Evolutionary conservation across 2,113 vertebrate species (phyloP).

Genomic region (Crotalus tigris): DNA sequence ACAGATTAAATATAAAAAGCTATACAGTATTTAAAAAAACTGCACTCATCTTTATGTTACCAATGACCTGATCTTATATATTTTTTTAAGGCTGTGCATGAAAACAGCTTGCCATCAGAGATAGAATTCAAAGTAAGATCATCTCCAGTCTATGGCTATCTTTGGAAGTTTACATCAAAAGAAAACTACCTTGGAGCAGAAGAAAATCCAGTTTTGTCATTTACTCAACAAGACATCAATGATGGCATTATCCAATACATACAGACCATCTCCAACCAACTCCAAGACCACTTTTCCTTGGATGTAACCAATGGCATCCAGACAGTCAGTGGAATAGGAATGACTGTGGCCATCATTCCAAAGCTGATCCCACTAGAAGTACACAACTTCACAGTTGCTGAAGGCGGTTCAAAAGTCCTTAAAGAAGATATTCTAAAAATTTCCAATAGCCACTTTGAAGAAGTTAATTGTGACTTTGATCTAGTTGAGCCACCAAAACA

Average conservation of each 20-base stretch:
- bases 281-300: conserved; percentile 74
- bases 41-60: background rate
- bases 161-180: conserved; percentile 70
- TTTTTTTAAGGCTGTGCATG: conserved; percentile 78
- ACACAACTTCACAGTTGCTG: conserved; percentile 80
- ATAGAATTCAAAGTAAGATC: conserved; percentile 75
- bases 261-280: conserved; percentile 69
- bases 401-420: conserved; percentile 79
- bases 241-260: conserved; percentile 81
- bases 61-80: conserved; percentile 36
- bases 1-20: conserved; percentile 6
- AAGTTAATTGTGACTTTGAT: conserved; percentile 80
- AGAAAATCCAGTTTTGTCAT: conserved; percentile 70
- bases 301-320: conserved; percentile 78
- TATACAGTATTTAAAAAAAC: background rate
- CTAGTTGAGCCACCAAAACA: conserved; percentile 76
- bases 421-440: conserved; percentile 77
- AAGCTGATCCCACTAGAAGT: conserved; percentile 77
- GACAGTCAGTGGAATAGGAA: conserved; percentile 68
- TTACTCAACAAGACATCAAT: conserved; percentile 81
- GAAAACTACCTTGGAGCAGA: conserved; percentile 63
- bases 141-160: conserved; percentile 74
- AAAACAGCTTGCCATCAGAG: conserved; percentile 80
- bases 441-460: conserved; percentile 75
- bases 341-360: conserved; percentile 81